phyloP scores from a whole-genome alignment of 2,888 invertebrate species.

The Trypoxylon attenuatum region DNA sequence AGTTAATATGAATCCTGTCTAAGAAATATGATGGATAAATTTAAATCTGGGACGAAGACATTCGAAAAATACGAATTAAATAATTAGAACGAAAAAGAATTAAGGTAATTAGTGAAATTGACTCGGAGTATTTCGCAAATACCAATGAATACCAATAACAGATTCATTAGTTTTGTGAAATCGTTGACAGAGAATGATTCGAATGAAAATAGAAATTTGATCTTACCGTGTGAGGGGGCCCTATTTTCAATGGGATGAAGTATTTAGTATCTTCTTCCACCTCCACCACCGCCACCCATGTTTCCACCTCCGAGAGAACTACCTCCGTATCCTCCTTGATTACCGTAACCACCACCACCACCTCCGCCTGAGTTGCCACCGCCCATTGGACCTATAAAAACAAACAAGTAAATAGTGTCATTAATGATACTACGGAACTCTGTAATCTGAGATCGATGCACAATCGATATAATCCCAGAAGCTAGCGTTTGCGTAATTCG shows the following conservation, averaged over 20 bases:
- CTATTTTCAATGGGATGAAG: conserved; percentile 29
- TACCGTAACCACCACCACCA: conserved; percentile 74
- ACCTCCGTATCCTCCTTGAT: conserved; percentile 73
- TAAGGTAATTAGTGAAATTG: too few species aligned
- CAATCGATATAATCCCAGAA: neutral
- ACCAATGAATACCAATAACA: too few species aligned
- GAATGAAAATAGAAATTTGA: conserved; percentile 5
- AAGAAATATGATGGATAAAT: too few species aligned
- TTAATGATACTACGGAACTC: too few species aligned
- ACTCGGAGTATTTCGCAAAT: too few species aligned
- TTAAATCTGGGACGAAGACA: too few species aligned
- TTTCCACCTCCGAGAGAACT: conserved; percentile 73
- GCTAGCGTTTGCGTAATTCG: neutral
- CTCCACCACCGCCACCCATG: conserved; percentile 72
- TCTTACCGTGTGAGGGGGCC: conserved; percentile 67
- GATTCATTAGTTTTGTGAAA: too few species aligned
- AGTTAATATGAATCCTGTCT: too few species aligned
- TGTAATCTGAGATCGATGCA: neutral
- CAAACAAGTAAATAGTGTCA: conserved; percentile 3
- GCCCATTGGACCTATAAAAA: conserved; percentile 62
- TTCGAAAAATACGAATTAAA: too few species aligned
- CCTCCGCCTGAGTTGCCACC: conserved; percentile 75
- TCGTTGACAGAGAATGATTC: too few species aligned
- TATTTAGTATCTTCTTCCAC: conserved; percentile 72
- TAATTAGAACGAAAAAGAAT: too few species aligned